phyloP scores from a whole-genome alignment of 2,888 invertebrate species.

The Ophonus ardosiacus region DNA sequence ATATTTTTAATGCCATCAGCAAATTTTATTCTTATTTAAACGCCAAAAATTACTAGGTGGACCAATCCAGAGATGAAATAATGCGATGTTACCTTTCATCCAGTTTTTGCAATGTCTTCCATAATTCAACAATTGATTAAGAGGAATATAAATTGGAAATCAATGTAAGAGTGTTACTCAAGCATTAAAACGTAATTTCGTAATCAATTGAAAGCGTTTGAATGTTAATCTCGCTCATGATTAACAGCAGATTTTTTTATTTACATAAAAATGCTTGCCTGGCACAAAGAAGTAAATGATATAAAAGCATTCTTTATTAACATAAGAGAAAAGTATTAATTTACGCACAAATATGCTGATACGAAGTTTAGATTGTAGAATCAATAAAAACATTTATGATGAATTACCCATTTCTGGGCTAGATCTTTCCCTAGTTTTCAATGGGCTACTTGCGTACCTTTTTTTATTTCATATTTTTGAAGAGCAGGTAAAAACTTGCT shows the following conservation, averaged over 20 bases:
- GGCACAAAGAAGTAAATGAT: background rate
- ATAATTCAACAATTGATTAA: background rate
- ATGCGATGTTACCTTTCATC: background rate
- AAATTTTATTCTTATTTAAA: background rate
- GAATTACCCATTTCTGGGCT: too few species aligned
- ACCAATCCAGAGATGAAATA: background rate
- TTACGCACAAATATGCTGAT: background rate
- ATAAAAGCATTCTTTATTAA: too few species aligned
- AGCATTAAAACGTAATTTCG: constrained; percentile 3
- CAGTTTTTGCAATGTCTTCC: background rate
- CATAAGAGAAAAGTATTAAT: too few species aligned
- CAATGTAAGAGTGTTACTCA: constrained; percentile 17
- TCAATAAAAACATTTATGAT: too few species aligned
- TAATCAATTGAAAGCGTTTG: background rate
- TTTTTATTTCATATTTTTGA: too few species aligned
- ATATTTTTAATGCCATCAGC: too few species aligned
- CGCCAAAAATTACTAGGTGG: background rate
- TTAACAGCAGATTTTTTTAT: background rate
- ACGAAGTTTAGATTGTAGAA: background rate
- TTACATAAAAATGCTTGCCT: constrained; percentile 3
- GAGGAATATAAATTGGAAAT: constrained; percentile 23
- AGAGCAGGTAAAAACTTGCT: too few species aligned
- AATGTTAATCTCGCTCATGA: background rate
- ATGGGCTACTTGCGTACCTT: too few species aligned
- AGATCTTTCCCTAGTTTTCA: too few species aligned